Conservation (phyloP, 2,797 vertebrate species). For the Tauraco hartlaubi region DNA sequence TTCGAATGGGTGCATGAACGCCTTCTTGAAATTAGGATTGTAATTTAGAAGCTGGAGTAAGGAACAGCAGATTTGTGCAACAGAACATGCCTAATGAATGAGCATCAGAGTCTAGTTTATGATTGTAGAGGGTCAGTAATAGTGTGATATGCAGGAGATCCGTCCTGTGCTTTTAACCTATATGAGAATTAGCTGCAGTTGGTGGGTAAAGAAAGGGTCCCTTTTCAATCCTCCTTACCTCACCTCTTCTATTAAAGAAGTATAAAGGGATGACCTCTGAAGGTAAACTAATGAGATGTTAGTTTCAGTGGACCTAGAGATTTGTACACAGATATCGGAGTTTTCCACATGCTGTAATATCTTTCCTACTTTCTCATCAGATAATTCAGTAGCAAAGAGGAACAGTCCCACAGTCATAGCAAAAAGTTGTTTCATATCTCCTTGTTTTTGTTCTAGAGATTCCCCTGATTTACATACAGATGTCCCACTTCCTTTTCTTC, state of each 20-base stretch:
- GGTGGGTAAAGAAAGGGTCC: background rate
- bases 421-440: conserved; percentile 12
- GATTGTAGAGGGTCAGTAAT: background rate
- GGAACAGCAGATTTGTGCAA: background rate
- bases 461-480: conserved; percentile 41
- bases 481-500: conserved; percentile 32
- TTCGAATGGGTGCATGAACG: background rate
- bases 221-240: background rate
- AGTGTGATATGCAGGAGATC: background rate
- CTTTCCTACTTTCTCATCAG: background rate
- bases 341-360: background rate
- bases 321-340: background rate
- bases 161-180: background rate
- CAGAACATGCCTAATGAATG: background rate
- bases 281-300: background rate
- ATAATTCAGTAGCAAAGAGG: background rate
- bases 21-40: background rate
- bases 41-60: background rate
- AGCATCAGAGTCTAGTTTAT: background rate
- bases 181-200: accelerated
- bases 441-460: background rate
- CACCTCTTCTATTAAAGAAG: background rate
- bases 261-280: background rate
- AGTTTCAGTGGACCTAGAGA: background rate
- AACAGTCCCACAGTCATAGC: background rate